Percentiles rank a stretch among this genome's conserved stretches.
phyloP scores from a whole-genome alignment of 2,797 vertebrate species.

The Sus cebifrons region DNA sequence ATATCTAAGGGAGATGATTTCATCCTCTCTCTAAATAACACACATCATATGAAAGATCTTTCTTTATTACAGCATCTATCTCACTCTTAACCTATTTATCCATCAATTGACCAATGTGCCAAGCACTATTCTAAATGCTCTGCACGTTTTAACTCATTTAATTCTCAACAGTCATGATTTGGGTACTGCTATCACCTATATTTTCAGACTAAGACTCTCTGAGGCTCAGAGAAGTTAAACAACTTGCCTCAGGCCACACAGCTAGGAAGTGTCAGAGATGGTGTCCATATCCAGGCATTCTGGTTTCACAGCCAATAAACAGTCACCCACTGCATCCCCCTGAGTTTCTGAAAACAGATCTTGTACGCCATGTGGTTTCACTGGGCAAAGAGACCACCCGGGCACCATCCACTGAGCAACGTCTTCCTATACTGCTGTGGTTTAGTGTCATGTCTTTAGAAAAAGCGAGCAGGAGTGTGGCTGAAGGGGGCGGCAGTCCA shows the following conservation, averaged over 20 bases:
- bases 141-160: not conserved
- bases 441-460: not conserved
- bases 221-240: not conserved
- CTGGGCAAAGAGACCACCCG: not conserved
- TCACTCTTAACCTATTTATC: not conserved
- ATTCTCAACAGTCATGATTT: not conserved
- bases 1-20: constrained; percentile 31
- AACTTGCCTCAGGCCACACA: not conserved
- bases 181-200: not conserved
- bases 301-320: not conserved
- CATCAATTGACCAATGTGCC: not conserved
- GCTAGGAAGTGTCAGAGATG: not conserved
- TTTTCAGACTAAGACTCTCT: not conserved
- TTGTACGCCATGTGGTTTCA: not conserved
- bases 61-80: not conserved
- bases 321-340: not conserved
- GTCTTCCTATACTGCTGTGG: not conserved
- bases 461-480: not conserved
- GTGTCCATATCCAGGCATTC: not conserved
- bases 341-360: not conserved
- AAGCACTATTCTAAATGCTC: constrained; percentile 15
- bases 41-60: constrained; percentile 31
- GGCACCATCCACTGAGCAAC: not conserved
- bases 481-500: not conserved
- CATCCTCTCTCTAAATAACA: not conserved